A percentile compares a stretch with the other conserved stretches of the same genome.
Evolutionary conservation across 2,888 invertebrate genomes (phyloP).

Genomic region (Diloba caeruleocephala): DNA sequence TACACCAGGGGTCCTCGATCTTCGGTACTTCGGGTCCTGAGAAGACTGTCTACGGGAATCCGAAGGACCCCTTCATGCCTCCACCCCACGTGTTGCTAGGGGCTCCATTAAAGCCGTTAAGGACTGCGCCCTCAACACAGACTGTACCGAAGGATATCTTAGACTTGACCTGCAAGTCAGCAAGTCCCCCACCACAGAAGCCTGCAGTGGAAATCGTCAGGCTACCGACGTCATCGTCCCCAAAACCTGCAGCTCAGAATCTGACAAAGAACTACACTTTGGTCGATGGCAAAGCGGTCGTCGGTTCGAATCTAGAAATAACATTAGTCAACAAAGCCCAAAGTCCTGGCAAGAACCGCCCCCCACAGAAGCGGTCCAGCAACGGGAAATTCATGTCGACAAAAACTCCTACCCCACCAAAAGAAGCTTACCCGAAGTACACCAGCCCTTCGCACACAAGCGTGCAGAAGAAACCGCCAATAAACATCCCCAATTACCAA

Average conservation of each 20-base stretch:
- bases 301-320: slow-evolving; percentile 92
- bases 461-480: slow-evolving; percentile 63
- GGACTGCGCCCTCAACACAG: slow-evolving; percentile 59
- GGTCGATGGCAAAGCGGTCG: slow-evolving; percentile 78
- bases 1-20: slow-evolving; percentile 91
- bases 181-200: slow-evolving; percentile 52
- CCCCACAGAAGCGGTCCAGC: slow-evolving; percentile 85
- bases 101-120: slow-evolving; percentile 71
- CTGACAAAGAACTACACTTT: slow-evolving; percentile 82
- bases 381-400: slow-evolving; percentile 88
- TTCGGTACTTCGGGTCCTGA: slow-evolving; percentile 89
- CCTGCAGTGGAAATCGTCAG: slow-evolving; percentile 90
- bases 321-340: slow-evolving; percentile 90
- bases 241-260: slow-evolving; percentile 81
- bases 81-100: slow-evolving; percentile 86
- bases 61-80: slow-evolving; percentile 91
- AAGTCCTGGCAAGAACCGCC: slow-evolving; percentile 68
- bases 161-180: slow-evolving; percentile 90
- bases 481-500: slow-evolving; percentile 79
- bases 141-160: slow-evolving; percentile 89
- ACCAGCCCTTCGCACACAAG: slow-evolving; percentile 39
- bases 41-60: slow-evolving; percentile 92
- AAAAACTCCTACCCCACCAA: slow-evolving; percentile 81
- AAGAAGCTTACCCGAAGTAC: slow-evolving; percentile 64
- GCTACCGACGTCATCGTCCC: slow-evolving; percentile 74